Evolutionary conservation across 2,888 invertebrate genomes (phyloP), one percentile per base, ranked within the genome.

Genomic region (Ptilodon capucinus): DNA sequence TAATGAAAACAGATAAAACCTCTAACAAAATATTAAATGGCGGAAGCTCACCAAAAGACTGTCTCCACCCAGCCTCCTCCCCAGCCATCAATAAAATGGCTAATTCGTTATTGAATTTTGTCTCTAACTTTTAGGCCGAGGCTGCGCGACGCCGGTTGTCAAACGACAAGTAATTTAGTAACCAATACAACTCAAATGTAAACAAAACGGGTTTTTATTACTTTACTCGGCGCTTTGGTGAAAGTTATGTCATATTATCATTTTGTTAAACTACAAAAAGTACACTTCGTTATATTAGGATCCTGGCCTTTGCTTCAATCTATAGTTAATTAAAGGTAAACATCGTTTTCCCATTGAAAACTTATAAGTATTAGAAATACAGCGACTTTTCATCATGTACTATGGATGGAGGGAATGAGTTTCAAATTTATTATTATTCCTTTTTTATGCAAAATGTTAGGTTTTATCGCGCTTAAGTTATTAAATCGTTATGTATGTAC

Each of bases 31-130:
- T 76, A 81, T 81, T 78, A 84, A 84, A 88, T 87, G 85, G 84
- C 87, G 84, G 84, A 86, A 87, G 84, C 84, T 87, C 81, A 83
- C 84, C 81, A 72, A 79, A 71, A 71, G 72, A 80, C 75, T 75
- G 85, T 86, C 89, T 86, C 87, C 88, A 83, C 87, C 90, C 89
- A 88, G 78, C 84, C 86, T 86, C 83, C 86, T 89, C 86, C 86
- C 89, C 86, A 75, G 84, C 85, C 89, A 89, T 91, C 91, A 89
- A 91, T 91, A 91, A 91, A 91, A 91, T 91, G 91, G 91, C 91
- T 89, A 91, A 90, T 87, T 90, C 90, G 84, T 84, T 91, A 90
- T 89, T 88, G 91, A 88, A 89, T 90, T 91, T 90, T 88, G 84
- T 87, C 78, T 77, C 76, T 75, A 87, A 88, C 82, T 84, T 84